Evolutionary conservation across 2,888 invertebrate genomes (phyloP).

Genomic region (Doris montereyensis): DNA sequence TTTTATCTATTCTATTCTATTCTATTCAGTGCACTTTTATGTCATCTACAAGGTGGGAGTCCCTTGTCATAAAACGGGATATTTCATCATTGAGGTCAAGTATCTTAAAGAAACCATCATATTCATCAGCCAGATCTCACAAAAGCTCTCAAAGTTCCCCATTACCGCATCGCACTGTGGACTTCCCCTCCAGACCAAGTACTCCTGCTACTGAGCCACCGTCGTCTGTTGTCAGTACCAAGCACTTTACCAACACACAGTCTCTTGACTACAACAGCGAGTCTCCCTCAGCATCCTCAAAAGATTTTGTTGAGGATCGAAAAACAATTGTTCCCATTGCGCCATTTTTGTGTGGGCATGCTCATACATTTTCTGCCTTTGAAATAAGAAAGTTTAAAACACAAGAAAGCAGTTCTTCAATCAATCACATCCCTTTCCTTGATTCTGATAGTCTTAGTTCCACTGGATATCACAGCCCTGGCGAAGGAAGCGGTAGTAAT

Average conservation of each 20-base stretch:
- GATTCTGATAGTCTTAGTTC: background rate
- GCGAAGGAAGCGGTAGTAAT: background rate
- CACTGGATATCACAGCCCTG: background rate
- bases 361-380: constrained; percentile 39
- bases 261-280: background rate
- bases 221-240: background rate
- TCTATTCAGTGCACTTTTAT: constrained; percentile 40
- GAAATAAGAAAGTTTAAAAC: constrained; percentile 26
- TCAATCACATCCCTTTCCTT: background rate
- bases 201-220: background rate
- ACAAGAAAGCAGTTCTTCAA: background rate
- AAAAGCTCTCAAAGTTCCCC: background rate
- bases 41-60: constrained; percentile 31
- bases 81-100: too few relatives aligned
- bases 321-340: constrained; percentile 37
- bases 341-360: constrained; percentile 37
- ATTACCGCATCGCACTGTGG: background rate
- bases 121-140: background rate
- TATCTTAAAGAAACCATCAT: background rate
- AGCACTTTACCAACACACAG: too few relatives aligned
- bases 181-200: background rate
- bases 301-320: constrained; percentile 13
- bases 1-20: background rate
- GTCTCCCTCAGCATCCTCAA: background rate
- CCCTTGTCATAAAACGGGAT: too few relatives aligned